Base-by-base conservation (phyloP, 2,888 invertebrate species). In the Drosophila yooni region DNA sequence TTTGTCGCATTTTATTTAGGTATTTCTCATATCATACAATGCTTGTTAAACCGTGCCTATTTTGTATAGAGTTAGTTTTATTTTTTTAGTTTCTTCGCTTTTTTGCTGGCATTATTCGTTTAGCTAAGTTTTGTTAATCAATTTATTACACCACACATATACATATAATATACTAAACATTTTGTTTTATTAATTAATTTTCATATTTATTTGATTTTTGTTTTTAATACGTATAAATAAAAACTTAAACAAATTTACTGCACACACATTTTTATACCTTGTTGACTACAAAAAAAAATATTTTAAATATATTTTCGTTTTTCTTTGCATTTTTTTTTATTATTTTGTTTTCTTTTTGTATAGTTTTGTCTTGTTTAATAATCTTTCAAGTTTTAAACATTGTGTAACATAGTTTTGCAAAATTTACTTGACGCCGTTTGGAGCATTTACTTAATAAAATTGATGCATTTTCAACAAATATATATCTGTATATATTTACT, bases 221-320 rank as follows among this genome's bases (percentile, higher is more conserved):
- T 66, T 70, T 86, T 81, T 73, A 68, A 79, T 84, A 80, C 78
- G 69, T 88, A 90, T 92, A 92, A 88, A 91, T 91, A 91, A 90
- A 79, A 88, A 91, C 90, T 85, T 85, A 91, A 90, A 91, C 79
- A 88, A 75, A 82, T 91, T 88, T 84, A 84, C 79, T 79, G 86
- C 87, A 88, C 84, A 83, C 79, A 76, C 78, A 78, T 90, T 83
- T 77, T 78, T 76, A 75, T 89, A 85, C 64, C 71, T 83, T 89
- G 75, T 75, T 78, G 89, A 72, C 81, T 90, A 91, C 82, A 79
- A 78, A 82, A 80, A 34, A 76, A 78, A 74, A 62, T 56, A 63
- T 74, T 70, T 68, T 43, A 68, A 73, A 76, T 67, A 76, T 72
- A 70, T 70, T 71, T 79, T 65, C 21, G 25, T 54, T 40, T 70